Evolutionary conservation across 2,113 vertebrate genomes (phyloP).

Genomic region (Xiphophorus hellerii): DNA sequence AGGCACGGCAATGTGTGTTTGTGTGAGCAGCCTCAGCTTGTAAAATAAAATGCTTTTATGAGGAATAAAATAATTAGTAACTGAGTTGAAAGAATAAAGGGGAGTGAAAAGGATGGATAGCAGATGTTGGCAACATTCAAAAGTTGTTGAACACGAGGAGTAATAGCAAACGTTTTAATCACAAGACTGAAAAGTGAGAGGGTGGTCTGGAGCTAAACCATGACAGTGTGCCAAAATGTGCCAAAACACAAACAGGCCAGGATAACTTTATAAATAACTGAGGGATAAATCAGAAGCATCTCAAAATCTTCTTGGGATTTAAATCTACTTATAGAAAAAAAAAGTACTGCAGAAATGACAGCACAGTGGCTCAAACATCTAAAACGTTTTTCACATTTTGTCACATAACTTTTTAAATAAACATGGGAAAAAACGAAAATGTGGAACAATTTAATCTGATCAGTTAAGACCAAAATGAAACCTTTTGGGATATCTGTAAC

Average conservation of each 20-base stretch:
- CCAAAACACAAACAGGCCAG: constrained; percentile 24
- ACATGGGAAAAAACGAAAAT: background rate
- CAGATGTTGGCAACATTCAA: constrained; percentile 14
- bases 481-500: background rate
- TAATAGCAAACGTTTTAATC: constrained; percentile 41
- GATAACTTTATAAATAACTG: constrained; percentile 7
- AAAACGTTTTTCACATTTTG: background rate
- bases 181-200: constrained; percentile 21
- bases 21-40: background rate
- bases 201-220: constrained; percentile 22
- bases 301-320: background rate
- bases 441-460: background rate
- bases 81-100: background rate
- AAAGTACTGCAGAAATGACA: background rate
- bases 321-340: background rate
- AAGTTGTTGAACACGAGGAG: constrained; percentile 25
- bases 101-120: background rate
- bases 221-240: constrained; percentile 15
- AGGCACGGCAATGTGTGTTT: constrained; percentile 25
- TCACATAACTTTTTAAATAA: background rate
- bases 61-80: constrained; percentile 9
- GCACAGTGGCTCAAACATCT: background rate
- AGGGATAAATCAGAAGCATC: constrained; percentile 3
- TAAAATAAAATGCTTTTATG: constrained; percentile 3
- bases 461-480: background rate